Conservation (phyloP, 1,140 invertebrate species). For the Drosophila dunni region DNA sequence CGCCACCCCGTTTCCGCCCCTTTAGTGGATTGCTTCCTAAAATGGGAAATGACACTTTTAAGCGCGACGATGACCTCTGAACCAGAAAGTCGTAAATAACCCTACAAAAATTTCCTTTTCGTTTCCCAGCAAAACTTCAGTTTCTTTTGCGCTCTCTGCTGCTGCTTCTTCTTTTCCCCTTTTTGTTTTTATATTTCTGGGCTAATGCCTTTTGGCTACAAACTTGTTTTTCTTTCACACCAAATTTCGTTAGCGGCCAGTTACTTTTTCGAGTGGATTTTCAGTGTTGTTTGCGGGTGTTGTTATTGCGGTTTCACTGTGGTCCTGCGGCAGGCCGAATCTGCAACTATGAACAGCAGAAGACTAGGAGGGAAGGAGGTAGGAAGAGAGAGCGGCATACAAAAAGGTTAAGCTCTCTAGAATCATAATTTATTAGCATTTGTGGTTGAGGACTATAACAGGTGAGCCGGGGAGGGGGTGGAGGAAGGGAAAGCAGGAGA, state of each 20-base stretch:
- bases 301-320: slow-evolving; percentile 53
- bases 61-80: slow-evolving; percentile 80
- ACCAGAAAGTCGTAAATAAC: slow-evolving; percentile 82
- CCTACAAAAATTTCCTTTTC: slow-evolving; percentile 61
- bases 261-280: slow-evolving; percentile 59
- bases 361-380: slow-evolving; percentile 23
- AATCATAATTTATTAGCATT: slow-evolving; percentile 80
- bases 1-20: slow-evolving; percentile 2
- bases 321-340: slow-evolving; percentile 44
- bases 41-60: slow-evolving; percentile 82
- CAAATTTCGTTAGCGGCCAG: slow-evolving; percentile 79
- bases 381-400: slow-evolving; percentile 28
- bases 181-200: slow-evolving; percentile 58
- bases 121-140: slow-evolving; percentile 40
- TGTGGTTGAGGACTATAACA: slow-evolving; percentile 47
- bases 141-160: background rate
- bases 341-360: slow-evolving; percentile 22
- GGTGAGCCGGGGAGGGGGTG: background rate
- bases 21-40: slow-evolving; percentile 35
- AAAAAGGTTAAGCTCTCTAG: slow-evolving; percentile 69
- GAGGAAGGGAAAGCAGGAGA: background rate
- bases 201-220: slow-evolving; percentile 66
- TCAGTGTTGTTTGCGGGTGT: slow-evolving; percentile 72
- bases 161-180: background rate
- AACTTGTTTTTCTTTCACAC: slow-evolving; percentile 69